phyloP scores from a whole-genome alignment of 2,797 vertebrate species.

The Distichodus sexfasciatus region DNA sequence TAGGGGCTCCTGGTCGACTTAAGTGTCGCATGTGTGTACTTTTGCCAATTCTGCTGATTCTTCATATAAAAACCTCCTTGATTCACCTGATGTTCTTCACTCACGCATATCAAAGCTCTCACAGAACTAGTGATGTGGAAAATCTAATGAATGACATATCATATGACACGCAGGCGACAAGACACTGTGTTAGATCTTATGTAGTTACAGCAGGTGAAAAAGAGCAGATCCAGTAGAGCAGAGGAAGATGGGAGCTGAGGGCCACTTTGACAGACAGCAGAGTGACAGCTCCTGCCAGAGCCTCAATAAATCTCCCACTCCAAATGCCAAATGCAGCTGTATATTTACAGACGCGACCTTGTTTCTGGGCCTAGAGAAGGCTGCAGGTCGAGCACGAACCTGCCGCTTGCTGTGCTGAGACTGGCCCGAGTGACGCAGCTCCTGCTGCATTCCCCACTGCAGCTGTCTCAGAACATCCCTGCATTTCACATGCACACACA shows the following conservation, averaged over 20 bases:
- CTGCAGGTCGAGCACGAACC: conserved; percentile 27
- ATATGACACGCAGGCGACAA: too few species aligned
- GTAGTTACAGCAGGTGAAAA: background rate
- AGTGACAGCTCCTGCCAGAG: conserved; percentile 22
- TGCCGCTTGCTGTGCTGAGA: background rate
- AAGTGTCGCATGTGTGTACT: too few species aligned
- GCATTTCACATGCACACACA: too few species aligned
- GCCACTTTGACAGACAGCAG: conserved; percentile 5
- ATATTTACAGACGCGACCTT: conserved; percentile 49
- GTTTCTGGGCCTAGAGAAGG: conserved; percentile 21
- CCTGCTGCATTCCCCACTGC: conserved; percentile 38
- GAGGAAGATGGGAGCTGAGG: background rate
- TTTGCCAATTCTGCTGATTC: too few species aligned
- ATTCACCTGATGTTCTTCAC: too few species aligned
- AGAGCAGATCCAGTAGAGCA: background rate
- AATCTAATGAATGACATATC: too few species aligned
- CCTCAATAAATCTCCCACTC: conserved; percentile 7
- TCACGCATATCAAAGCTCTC: too few species aligned
- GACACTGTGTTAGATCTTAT: background rate
- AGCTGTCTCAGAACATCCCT: too few species aligned
- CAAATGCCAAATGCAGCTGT: conserved; percentile 22
- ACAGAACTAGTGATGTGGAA: too few species aligned
- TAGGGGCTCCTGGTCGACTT: too few species aligned
- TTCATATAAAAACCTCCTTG: too few species aligned
- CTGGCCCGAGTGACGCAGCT: too few species aligned